Percentiles rank a stretch among this genome's conserved stretches.
Conservation (phyloP, 2,113 vertebrate genomes). For the Chlamydotis undulata region DNA sequence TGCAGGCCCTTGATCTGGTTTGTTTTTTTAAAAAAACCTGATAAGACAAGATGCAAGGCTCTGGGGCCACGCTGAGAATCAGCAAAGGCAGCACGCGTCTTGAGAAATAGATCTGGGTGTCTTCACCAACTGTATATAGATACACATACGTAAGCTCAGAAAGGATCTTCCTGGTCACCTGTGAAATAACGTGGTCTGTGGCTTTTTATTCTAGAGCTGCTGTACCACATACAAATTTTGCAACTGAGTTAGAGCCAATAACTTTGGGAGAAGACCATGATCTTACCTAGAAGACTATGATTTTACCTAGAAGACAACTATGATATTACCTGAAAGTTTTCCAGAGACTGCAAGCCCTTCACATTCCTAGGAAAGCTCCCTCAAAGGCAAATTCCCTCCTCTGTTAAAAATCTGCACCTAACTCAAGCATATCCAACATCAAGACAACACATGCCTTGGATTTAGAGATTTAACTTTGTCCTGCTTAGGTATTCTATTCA, state of each 20-base stretch:
- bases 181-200: background rate
- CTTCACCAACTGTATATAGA: background rate
- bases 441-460: background rate
- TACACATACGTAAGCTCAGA: background rate
- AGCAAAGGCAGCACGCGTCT: accelerated
- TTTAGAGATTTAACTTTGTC: background rate
- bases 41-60: background rate
- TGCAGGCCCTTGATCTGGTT: background rate
- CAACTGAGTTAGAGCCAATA: background rate
- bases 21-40: background rate
- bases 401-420: background rate
- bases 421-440: background rate
- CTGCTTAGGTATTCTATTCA: background rate
- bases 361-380: background rate
- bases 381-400: background rate
- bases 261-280: accelerated
- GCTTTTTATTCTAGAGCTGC: background rate
- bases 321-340: background rate
- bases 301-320: background rate
- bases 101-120: background rate
- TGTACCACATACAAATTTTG: background rate
- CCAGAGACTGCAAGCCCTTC: background rate
- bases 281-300: background rate
- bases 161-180: background rate
- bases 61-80: background rate